Evolutionary conservation across 2,888 invertebrate species (phyloP), one percentile per base, ranked within the genome.

Genomic region (Dicroscelio sp.): DNA sequence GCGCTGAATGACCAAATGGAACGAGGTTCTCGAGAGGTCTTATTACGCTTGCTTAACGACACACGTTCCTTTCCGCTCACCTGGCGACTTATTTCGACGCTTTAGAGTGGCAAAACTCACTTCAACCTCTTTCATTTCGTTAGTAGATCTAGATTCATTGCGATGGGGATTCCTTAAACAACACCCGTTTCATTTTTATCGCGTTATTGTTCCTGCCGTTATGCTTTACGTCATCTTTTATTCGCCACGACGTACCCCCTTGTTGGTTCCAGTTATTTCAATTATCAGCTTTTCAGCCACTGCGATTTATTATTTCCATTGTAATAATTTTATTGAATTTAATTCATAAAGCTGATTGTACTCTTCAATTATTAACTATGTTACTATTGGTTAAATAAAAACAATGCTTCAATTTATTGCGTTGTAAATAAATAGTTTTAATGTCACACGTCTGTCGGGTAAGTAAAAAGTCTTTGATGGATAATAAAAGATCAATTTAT

Each of bases 1-100:
- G 78, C 83, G 86, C 69, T 83, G 86, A 86, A 90, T 90, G 90
- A 83, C 90, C 86, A 86, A 83, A 90, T 73, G 83, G 73, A 86
- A 90, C 58, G 86, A 86, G 86, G 33, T 83, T 83, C 90, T 90
- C 55, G 55, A 86, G 90, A 78, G 90, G 78, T 86, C 86, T 86
- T 86, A 90, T 90, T 90, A 90, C 83, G 86, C 83, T 83, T 60
- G 78, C 65, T 86, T 90, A 90, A 90, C 86, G 83, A 86, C 83
- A 86, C 73, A 79, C 90, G 83, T 65, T 90, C 65, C 73, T 83
- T 65, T 30, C 69, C 71, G 78, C 83, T 86, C 86, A 90, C 86
- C 86, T 90, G 86, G 69, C 83, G 83, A 86, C 86, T 90, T 86
- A 90, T 90, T 86, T 90, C 86, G 82, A 79, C 63, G 76, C 60